These are phyloP conservation scores for Aphelenchoides fujianensis DNA, from an alignment of 1,140 invertebrate genomes.

Conservation along the genomic window DNA sequence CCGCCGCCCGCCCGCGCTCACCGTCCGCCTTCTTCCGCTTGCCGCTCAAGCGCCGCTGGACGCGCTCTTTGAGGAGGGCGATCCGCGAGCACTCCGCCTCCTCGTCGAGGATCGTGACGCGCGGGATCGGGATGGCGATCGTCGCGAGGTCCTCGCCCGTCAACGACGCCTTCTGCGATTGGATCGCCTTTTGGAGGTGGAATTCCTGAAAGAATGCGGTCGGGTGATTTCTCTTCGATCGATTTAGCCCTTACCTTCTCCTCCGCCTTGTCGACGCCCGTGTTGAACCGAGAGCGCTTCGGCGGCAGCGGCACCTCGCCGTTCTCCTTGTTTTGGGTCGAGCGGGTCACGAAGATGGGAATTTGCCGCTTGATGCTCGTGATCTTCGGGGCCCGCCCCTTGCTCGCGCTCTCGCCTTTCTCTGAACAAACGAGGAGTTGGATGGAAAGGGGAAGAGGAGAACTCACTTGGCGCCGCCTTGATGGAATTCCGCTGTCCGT, in stretches of 20 bases:
- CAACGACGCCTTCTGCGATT: not conserved
- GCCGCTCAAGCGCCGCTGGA: not conserved
- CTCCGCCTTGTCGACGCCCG: constrained; percentile 17
- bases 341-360: not conserved
- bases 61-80: not conserved
- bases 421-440: too few relatives aligned
- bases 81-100: not conserved
- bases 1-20: not conserved
- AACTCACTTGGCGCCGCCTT: not conserved
- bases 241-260: constrained; percentile 8
- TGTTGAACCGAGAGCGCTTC: not conserved
- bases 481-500: not conserved
- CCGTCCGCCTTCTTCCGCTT: not conserved
- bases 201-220: constrained; percentile 1
- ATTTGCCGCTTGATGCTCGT: not conserved
- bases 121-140: constrained; percentile 7
- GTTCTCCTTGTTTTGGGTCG: constrained; percentile 15
- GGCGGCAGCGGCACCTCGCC: not conserved
- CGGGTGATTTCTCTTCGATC: not conserved
- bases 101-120: not conserved
- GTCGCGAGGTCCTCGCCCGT: not conserved
- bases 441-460: too few relatives aligned
- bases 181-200: constrained; percentile 18
- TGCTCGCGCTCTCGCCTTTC: too few relatives aligned
- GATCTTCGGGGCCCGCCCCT: not conserved